A percentile compares a stretch with the other conserved stretches of the same genome.
Evolutionary conservation across 2,888 invertebrate species (phyloP).

Genomic region (Trissolcus brochymenae): DNA sequence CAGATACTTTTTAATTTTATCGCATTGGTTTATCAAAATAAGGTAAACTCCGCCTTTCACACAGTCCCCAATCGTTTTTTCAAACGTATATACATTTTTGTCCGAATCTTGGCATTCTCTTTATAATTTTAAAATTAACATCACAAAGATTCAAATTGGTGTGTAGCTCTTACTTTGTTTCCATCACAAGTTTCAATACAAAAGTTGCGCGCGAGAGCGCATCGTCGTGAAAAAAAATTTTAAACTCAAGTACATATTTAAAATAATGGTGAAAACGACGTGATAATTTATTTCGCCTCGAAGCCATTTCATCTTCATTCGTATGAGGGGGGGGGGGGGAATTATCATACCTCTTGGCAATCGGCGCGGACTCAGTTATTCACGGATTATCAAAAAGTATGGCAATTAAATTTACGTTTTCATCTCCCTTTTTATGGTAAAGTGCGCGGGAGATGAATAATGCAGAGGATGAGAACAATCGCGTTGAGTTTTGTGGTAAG

Average conservation of each 20-base stretch:
- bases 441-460: conserved; percentile 29
- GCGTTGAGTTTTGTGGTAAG: neutral
- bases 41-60: no score
- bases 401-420: conserved; percentile 42
- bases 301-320: conserved; percentile 3
- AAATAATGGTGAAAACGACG: conserved; percentile 12
- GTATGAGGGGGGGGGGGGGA: neutral
- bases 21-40: no score
- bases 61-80: no score
- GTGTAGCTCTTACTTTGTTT: neutral
- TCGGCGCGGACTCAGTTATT: conserved; percentile 15
- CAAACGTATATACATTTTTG: neutral
- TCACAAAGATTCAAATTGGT: neutral
- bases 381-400: conserved; percentile 26
- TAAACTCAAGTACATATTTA: neutral
- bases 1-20: no score
- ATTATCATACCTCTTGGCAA: conserved; percentile 28
- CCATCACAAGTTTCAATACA: neutral
- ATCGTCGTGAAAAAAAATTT: neutral
- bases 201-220: neutral
- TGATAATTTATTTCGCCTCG: conserved; percentile 39
- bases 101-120: neutral
- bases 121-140: neutral
- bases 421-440: conserved; percentile 11
- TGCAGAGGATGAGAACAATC: conserved; percentile 26